Conservation (phyloP, 2,113 vertebrate genomes). For the Poecilia latipinna region DNA sequence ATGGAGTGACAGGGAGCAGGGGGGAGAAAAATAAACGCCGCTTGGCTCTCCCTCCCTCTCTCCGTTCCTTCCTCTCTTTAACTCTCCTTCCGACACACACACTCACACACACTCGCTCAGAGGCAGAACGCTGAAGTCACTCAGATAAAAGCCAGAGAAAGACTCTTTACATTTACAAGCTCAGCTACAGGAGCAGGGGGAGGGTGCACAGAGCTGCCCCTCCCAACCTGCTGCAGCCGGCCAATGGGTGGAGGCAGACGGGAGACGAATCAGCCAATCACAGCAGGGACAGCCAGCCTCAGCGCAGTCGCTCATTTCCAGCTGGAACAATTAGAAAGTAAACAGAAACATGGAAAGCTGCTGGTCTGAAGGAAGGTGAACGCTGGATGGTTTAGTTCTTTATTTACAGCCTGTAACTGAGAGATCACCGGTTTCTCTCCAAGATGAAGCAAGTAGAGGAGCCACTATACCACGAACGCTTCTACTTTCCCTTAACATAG, state of each 20-base stretch:
- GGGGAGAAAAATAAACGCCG: constrained; percentile 79
- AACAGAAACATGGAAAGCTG: constrained; percentile 66
- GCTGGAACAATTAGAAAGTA: constrained; percentile 76
- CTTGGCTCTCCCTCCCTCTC: constrained; percentile 72
- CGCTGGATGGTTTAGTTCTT: no score
- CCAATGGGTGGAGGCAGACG: constrained; percentile 71
- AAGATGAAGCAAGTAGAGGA: no score
- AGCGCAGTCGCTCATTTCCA: constrained; percentile 80
- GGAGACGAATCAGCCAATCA: constrained; percentile 61
- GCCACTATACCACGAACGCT: no score
- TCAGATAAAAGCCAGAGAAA: constrained; percentile 78
- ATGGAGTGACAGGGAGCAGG: constrained; percentile 83
- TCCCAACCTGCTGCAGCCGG: constrained; percentile 71
- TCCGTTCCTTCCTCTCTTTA: constrained; percentile 71
- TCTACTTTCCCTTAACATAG: no score
- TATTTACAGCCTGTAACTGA: no score
- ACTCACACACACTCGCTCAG: constrained; percentile 47
- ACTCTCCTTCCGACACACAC: constrained; percentile 63
- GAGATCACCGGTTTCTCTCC: no score
- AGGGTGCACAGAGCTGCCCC: constrained; percentile 69
- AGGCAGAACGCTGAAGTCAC: constrained; percentile 80
- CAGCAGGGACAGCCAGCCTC: constrained; percentile 51
- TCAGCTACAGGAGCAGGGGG: constrained; percentile 66
- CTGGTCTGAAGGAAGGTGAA: constrained; percentile 2
- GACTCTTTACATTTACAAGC: constrained; percentile 78